phyloP scores from a whole-genome alignment of 1,140 invertebrate genomes.

The Neoseiulus cucumeris region DNA sequence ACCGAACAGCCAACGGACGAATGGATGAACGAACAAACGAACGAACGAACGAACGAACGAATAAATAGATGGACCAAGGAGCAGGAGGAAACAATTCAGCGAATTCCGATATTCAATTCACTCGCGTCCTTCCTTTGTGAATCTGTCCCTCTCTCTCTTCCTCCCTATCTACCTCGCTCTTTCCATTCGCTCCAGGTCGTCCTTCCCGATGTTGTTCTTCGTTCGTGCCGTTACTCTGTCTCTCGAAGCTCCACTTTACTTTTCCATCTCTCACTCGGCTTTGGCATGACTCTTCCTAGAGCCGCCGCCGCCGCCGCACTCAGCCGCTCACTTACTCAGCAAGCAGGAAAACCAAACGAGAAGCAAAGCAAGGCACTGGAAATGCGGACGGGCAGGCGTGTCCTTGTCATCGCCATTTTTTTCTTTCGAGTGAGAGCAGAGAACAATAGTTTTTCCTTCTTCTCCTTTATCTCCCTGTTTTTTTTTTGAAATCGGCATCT shows the following conservation, averaged over 20 bases:
- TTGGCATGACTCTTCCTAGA: not conserved
- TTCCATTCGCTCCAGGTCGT: too few species aligned
- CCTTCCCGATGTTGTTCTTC: too few species aligned
- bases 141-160: not conserved
- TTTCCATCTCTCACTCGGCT: not conserved
- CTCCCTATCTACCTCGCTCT: not conserved
- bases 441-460: too few species aligned
- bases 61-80: not conserved
- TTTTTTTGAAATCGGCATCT: not conserved
- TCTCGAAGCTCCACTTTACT: not conserved
- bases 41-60: not conserved
- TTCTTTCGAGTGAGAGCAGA: too few species aligned
- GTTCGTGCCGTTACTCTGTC: too few species aligned
- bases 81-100: not conserved
- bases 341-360: too few species aligned
- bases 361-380: too few species aligned
- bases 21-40: not conserved
- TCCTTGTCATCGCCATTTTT: too few species aligned
- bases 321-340: too few species aligned
- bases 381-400: too few species aligned
- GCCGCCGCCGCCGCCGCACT: too few species aligned
- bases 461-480: not conserved
- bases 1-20: not conserved
- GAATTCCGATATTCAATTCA: constrained; percentile 11
- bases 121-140: not conserved